Conservation (phyloP, 2,888 invertebrate genomes). For the Galerucella pusilla region DNA sequence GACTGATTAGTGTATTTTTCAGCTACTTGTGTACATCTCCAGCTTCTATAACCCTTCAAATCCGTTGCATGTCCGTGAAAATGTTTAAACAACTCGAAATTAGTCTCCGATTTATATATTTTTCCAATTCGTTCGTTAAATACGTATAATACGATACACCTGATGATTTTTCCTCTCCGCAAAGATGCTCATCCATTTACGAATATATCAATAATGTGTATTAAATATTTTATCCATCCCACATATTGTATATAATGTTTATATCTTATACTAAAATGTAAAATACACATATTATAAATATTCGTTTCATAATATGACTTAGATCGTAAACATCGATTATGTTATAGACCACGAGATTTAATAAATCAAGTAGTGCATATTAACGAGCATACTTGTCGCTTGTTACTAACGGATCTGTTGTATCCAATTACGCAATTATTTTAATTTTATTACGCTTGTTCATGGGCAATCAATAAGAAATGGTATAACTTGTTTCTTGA, state of each 20-base stretch:
- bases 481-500: background rate
- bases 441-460: background rate
- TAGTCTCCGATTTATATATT: no score
- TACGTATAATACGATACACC: no score
- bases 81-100: no score
- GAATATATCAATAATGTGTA: no score
- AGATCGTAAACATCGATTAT: constrained; percentile 17
- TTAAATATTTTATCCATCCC: no score
- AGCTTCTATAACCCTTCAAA: no score
- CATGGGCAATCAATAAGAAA: background rate
- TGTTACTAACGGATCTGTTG: constrained; percentile 1
- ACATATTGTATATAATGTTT: background rate
- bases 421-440: constrained; percentile 6
- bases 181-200: no score
- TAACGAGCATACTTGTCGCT: constrained; percentile 6
- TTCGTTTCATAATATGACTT: constrained; percentile 8
- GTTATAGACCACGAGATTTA: constrained; percentile 8
- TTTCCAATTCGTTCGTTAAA: no score
- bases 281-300: background rate
- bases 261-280: background rate
- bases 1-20: no score
- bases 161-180: no score
- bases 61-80: no score
- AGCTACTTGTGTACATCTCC: no score
- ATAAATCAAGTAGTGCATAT: constrained; percentile 1